phyloP scores from a whole-genome alignment of 2,113 vertebrate species.

The Macroglossus sobrinus region DNA sequence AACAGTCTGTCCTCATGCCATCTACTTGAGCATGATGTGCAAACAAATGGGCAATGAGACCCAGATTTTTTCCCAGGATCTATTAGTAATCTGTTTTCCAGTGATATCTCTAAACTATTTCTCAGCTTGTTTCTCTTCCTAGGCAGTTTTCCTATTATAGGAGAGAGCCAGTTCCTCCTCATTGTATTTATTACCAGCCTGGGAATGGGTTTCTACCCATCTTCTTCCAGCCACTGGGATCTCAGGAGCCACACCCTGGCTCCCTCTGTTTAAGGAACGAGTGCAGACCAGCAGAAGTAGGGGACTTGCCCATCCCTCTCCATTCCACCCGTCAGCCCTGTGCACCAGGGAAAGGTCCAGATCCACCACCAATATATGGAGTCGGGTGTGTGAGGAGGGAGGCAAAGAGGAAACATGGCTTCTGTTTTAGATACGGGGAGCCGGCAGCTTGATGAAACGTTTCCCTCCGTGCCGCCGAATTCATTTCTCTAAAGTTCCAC shows the following conservation, averaged over 20 bases:
- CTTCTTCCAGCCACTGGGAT: neutral
- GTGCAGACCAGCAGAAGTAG: neutral
- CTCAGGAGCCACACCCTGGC: neutral
- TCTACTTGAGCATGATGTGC: neutral
- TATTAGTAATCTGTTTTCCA: neutral
- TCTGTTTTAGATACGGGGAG: constrained; percentile 74
- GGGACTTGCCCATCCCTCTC: neutral
- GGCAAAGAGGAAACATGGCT: constrained; percentile 15
- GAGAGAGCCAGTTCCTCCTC: neutral
- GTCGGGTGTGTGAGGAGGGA: neutral
- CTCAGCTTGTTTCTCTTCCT: neutral
- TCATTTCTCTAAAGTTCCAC: constrained; percentile 88
- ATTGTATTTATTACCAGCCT: neutral
- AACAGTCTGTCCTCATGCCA: neutral
- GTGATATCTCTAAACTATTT: neutral
- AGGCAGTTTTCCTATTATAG: neutral
- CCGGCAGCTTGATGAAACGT: constrained; percentile 81
- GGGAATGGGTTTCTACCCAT: neutral
- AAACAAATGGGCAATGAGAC: neutral
- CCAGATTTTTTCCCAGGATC: neutral
- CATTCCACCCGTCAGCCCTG: neutral
- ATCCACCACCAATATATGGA: neutral
- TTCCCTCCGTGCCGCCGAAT: constrained; percentile 81
- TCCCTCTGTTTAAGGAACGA: neutral
- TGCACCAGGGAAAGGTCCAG: neutral